Conservation (phyloP, 2,113 vertebrate genomes). For the Cettia cetti region DNA sequence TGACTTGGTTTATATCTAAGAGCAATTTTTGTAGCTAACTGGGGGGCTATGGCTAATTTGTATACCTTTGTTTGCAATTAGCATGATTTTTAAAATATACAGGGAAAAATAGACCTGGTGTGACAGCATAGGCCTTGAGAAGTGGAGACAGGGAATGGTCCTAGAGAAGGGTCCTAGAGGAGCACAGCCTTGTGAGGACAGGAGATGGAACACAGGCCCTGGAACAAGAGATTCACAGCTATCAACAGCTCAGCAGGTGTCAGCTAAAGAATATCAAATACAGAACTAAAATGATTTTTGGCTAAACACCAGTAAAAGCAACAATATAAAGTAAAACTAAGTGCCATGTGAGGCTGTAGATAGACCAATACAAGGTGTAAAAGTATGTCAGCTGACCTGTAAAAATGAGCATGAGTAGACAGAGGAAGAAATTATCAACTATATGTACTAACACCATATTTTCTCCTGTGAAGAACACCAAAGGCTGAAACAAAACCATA, state of each 20-base stretch:
- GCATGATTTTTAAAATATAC: background rate
- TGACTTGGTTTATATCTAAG: background rate
- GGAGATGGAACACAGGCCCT: background rate
- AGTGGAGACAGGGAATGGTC: background rate
- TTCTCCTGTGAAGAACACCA: background rate
- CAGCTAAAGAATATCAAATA: background rate
- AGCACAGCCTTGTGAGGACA: rapidly evolving
- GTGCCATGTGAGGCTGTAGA: background rate
- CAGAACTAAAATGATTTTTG: background rate
- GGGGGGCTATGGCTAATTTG: background rate
- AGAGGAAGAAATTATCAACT: background rate
- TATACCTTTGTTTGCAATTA: background rate
- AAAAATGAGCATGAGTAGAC: background rate
- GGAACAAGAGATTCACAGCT: rapidly evolving
- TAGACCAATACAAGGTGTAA: background rate
- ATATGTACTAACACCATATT: background rate
- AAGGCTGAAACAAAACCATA: background rate
- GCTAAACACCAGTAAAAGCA: background rate
- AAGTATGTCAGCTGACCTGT: background rate
- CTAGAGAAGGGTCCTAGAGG: background rate
- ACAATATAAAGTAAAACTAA: background rate
- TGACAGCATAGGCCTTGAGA: background rate
- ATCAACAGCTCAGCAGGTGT: background rate
- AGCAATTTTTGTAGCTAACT: background rate
- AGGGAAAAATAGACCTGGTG: background rate